Conservation (phyloP, 2,113 vertebrate genomes). For the Burhinus bistriatus region DNA sequence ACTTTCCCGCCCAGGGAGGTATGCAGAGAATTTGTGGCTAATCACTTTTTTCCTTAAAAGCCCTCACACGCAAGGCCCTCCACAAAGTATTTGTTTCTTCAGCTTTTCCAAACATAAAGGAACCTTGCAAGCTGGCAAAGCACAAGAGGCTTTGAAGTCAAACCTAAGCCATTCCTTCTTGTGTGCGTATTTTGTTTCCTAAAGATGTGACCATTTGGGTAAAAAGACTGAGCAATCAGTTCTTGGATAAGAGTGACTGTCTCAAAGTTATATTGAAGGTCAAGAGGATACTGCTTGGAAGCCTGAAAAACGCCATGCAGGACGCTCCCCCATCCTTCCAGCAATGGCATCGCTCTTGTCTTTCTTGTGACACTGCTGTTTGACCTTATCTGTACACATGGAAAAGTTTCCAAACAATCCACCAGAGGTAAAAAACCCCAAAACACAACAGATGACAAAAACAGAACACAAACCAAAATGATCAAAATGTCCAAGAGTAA, state of each 20-base stretch:
- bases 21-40: neutral
- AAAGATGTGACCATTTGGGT: neutral
- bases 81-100: neutral
- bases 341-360: neutral
- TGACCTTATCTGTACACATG: neutral
- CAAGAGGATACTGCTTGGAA: neutral
- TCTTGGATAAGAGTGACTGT: neutral
- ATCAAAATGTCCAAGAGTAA: neutral
- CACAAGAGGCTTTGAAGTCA: neutral
- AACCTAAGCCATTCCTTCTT: neutral
- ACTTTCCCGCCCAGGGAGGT: neutral
- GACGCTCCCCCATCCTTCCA: neutral
- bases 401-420: neutral
- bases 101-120: neutral
- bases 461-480: neutral
- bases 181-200: neutral
- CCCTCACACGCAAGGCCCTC: neutral
- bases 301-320: neutral
- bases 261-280: neutral
- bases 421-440: neutral
- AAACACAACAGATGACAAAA: neutral
- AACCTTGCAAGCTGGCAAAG: neutral
- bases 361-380: neutral
- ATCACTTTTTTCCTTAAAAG: neutral
- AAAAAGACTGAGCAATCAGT: neutral